phyloP scores from a whole-genome alignment of 2,113 vertebrate genomes.

The Genyomyrus donnyi region DNA sequence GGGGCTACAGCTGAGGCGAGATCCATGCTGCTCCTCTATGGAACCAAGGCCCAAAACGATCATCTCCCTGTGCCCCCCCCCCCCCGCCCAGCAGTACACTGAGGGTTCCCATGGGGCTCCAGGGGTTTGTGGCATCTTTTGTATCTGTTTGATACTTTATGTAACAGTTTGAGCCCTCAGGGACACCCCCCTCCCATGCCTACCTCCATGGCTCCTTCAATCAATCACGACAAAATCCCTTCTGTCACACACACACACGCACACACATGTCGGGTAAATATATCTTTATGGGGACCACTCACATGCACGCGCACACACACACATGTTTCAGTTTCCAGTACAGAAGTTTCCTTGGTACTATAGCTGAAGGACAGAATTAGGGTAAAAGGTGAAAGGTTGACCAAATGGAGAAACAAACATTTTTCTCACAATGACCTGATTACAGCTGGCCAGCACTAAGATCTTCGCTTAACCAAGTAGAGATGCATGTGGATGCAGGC shows the following conservation, averaged over 20 bases:
- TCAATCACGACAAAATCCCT: background rate
- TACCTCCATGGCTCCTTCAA: background rate
- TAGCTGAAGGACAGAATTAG: background rate
- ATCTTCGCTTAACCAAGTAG: background rate
- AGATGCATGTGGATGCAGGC: too few relatives aligned
- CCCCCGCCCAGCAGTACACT: background rate
- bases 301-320: background rate
- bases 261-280: background rate
- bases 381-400: background rate
- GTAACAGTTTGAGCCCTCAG: background rate
- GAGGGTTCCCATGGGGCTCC: background rate
- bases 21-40: background rate
- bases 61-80: background rate
- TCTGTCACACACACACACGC: slow-evolving; percentile 13
- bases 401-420: background rate
- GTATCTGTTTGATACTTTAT: background rate
- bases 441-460: background rate
- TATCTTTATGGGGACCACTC: too few relatives aligned
- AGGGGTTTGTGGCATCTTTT: background rate
- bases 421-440: background rate
- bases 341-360: slow-evolving; percentile 33
- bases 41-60: background rate
- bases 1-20: background rate
- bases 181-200: background rate
- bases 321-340: slow-evolving; percentile 21